phyloP scores from a whole-genome alignment of 2,888 invertebrate species.

The Agrotis ipsilon region DNA sequence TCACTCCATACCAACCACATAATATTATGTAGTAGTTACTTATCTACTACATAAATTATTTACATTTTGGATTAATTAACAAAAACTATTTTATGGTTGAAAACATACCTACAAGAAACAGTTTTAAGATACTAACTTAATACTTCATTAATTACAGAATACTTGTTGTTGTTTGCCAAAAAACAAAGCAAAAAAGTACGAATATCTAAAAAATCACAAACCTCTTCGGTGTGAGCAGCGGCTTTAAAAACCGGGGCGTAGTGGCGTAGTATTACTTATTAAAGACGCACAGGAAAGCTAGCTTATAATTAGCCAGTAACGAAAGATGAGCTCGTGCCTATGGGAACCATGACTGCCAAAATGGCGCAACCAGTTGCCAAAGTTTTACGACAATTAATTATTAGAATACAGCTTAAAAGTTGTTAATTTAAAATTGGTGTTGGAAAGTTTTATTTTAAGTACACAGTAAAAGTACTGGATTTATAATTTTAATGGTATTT shows the following conservation, averaged over 20 bases:
- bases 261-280: conserved; percentile 78
- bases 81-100: not conserved
- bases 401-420: conserved; percentile 58
- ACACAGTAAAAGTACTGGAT: conserved; percentile 17
- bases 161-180: too few relatives aligned
- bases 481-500: conserved; percentile 42
- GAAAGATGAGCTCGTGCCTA: conserved; percentile 72
- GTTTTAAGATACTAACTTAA: not conserved
- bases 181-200: not conserved
- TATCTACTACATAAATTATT: not conserved
- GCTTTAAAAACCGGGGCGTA: conserved; percentile 67
- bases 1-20: not conserved
- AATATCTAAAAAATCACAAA: not conserved
- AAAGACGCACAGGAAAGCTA: conserved; percentile 74
- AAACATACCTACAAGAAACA: not conserved
- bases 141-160: too few relatives aligned
- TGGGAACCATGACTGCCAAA: conserved; percentile 68
- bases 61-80: not conserved
- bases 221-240: conserved; percentile 67
- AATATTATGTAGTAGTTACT: too few relatives aligned
- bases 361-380: conserved; percentile 49
- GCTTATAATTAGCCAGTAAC: conserved; percentile 78
- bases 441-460: conserved; percentile 49
- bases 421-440: conserved; percentile 57
- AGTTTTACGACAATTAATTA: conserved; percentile 63